Evolutionary conservation across 2,113 vertebrate genomes (phyloP).

Genomic region (Protobothrops flavoviridis): DNA sequence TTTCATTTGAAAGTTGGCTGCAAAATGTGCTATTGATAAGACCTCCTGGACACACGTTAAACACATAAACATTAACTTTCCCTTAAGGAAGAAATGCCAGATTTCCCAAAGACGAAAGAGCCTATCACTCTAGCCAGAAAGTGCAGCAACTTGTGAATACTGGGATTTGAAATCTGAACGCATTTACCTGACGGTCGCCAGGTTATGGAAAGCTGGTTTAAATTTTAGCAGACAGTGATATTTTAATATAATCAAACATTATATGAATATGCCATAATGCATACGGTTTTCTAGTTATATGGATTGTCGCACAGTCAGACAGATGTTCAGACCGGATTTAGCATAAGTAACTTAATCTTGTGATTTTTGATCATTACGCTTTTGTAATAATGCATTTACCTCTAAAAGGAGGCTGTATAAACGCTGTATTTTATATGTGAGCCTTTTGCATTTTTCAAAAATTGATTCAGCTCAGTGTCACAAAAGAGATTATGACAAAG

Average conservation of each 20-base stretch:
- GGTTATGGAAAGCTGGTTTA: not conserved
- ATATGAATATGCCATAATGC: not conserved
- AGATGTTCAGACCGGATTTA: not conserved
- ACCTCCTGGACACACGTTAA: not conserved
- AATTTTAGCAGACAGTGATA: not conserved
- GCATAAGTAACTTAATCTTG: not conserved
- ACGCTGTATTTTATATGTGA: not conserved
- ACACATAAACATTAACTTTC: not conserved
- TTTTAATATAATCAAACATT: not conserved
- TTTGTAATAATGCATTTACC: not conserved
- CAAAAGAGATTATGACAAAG: constrained; percentile 37
- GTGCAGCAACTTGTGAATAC: not conserved
- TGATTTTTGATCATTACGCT: not conserved
- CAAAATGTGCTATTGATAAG: not conserved
- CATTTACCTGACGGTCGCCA: not conserved
- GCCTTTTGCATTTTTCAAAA: not conserved
- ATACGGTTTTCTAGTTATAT: not conserved
- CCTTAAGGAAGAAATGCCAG: not conserved
- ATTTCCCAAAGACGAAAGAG: not conserved
- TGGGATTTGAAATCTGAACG: not conserved
- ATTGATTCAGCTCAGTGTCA: not conserved
- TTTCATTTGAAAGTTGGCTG: not conserved
- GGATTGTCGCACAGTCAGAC: not conserved
- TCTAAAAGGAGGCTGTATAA: not conserved
- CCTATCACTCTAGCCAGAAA: not conserved